Conservation (phyloP, 2,888 invertebrate species). For the Lasioglossum leucozonium region DNA sequence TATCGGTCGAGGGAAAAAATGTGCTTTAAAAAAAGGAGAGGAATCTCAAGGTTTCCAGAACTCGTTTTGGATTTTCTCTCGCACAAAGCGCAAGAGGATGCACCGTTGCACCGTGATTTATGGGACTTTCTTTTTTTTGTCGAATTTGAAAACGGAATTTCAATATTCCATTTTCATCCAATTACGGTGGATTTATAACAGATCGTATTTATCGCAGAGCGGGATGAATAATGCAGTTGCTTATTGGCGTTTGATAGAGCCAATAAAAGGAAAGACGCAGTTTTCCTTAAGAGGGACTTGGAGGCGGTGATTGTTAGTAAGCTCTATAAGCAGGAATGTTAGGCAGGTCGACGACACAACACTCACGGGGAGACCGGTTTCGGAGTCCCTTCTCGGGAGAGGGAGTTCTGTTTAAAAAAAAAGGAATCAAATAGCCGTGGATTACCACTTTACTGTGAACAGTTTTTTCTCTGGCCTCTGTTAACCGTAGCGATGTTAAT, state of each 20-base stretch:
- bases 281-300: slow-evolving; percentile 46
- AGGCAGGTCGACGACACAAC: slow-evolving; percentile 83
- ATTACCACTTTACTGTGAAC: slow-evolving; percentile 50
- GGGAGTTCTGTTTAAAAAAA: slow-evolving; percentile 68
- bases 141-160: not conserved
- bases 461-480: slow-evolving; percentile 31
- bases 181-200: slow-evolving; percentile 1
- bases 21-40: not conserved
- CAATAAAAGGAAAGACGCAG: slow-evolving; percentile 30
- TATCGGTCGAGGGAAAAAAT: not conserved
- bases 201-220: not conserved
- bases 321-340: slow-evolving; percentile 80
- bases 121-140: not conserved
- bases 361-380: slow-evolving; percentile 81
- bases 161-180: not conserved
- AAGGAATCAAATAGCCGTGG: slow-evolving; percentile 59
- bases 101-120: not conserved
- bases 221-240: not conserved
- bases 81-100: not conserved
- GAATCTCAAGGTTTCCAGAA: not conserved
- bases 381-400: slow-evolving; percentile 78
- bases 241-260: not conserved
- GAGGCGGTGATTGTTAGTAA: slow-evolving; percentile 58
- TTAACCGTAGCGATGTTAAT: slow-evolving; percentile 1
- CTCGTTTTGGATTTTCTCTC: slow-evolving; percentile 2